These are phyloP conservation scores for Wiebesia pumilae DNA, from an alignment of 1,140 invertebrate genomes.

Conservation along the genomic window DNA sequence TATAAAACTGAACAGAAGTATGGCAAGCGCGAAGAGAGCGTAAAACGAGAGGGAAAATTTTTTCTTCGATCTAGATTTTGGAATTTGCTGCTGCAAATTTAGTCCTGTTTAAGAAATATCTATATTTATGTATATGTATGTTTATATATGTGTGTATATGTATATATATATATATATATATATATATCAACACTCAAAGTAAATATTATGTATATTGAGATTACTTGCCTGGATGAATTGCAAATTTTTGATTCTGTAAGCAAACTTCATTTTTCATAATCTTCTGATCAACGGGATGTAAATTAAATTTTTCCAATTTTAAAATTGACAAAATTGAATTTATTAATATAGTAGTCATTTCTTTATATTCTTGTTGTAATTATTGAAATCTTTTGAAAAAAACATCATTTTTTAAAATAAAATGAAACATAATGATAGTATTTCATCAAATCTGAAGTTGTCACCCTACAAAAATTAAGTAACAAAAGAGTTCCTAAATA, in stretches of 20 bases:
- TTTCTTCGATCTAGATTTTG: background rate
- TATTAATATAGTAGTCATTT: conserved; percentile 20
- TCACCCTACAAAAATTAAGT: background rate
- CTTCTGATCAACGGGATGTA: background rate
- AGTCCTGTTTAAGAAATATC: conserved; percentile 4
- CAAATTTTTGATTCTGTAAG: background rate
- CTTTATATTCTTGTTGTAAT: background rate
- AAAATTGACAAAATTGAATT: conserved; percentile 13
- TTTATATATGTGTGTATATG: background rate
- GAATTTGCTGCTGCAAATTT: background rate
- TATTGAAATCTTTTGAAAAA: background rate
- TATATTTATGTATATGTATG: background rate
- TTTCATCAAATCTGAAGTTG: background rate
- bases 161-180: background rate
- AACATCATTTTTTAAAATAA: background rate
- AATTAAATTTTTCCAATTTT: conserved; percentile 15
- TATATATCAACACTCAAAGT: background rate
- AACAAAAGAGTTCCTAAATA: background rate
- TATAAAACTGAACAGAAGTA: conserved; percentile 48
- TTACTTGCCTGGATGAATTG: background rate
- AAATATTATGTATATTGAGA: background rate
- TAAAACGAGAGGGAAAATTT: background rate
- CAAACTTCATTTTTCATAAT: background rate
- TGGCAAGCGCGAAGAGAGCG: background rate
- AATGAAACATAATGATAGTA: background rate